phyloP scores from a whole-genome alignment of 2,113 vertebrate species.

The Glaucidium brasilianum region DNA sequence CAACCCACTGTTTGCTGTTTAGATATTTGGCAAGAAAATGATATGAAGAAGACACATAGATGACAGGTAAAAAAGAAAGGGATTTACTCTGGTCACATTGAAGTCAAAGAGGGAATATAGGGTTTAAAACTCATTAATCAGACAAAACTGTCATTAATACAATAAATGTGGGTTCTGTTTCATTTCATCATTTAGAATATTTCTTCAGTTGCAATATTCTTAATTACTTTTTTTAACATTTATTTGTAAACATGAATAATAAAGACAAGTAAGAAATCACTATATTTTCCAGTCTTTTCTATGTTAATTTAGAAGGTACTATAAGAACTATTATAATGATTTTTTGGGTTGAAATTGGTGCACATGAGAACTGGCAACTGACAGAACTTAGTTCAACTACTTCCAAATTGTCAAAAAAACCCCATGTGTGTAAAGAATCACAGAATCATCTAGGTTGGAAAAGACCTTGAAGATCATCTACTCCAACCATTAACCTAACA shows the following conservation, averaged over 20 bases:
- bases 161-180: not conserved
- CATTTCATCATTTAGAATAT: not conserved
- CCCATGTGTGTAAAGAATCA: not conserved
- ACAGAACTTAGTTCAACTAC: not conserved
- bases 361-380: not conserved
- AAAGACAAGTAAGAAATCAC: not conserved
- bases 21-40: not conserved
- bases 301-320: not conserved
- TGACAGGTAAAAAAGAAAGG: not conserved
- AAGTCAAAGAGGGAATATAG: not conserved
- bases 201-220: not conserved
- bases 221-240: not conserved
- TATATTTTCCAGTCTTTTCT: not conserved
- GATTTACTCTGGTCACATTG: not conserved
- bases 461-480: too few species aligned
- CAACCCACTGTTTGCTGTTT: not conserved
- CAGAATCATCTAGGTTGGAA: too few species aligned
- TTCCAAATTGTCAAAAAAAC: not conserved
- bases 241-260: not conserved
- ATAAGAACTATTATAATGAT: not conserved
- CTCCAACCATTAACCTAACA: too few species aligned
- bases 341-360: not conserved
- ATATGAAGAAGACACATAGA: not conserved
- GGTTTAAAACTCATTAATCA: not conserved
- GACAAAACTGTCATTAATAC: not conserved